These are phyloP conservation scores for Semotilus atromaculatus DNA, from an alignment of 2,797 vertebrate genomes.

Conservation along the genomic window DNA sequence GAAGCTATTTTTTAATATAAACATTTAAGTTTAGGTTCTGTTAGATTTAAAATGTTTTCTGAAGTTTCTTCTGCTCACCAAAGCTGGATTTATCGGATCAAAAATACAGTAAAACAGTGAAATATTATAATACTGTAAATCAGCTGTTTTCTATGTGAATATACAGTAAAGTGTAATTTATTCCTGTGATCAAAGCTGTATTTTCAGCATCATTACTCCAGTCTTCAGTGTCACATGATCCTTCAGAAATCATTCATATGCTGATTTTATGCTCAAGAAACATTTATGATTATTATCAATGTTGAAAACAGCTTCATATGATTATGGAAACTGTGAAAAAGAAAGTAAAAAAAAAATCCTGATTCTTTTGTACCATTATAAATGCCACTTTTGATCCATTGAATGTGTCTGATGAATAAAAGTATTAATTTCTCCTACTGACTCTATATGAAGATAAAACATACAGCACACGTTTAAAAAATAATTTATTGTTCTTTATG, in stretches of 20 bases:
- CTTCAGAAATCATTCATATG: not conserved
- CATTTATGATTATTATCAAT: not conserved
- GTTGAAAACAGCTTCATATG: not conserved
- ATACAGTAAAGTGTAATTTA: not conserved
- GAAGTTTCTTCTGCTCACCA: not conserved
- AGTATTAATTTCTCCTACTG: not conserved
- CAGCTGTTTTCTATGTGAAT: not conserved
- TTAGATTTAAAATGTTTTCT: not conserved
- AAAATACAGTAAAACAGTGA: not conserved
- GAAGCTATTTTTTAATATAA: not conserved
- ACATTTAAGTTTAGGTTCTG: too few species aligned
- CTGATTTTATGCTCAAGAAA: too few species aligned
- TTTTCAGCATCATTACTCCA: not conserved
- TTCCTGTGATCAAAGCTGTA: not conserved
- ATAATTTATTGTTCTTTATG: slow-evolving; percentile 86
- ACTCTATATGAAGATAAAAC: not conserved
- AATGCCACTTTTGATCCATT: not conserved
- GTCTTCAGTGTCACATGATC: slow-evolving; percentile 16
- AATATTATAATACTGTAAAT: not conserved
- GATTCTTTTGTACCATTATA: not conserved
- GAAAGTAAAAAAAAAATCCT: not conserved
- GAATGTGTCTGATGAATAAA: not conserved
- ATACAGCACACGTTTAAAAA: slow-evolving; percentile 71
- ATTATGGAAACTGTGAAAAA: not conserved
- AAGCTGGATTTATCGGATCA: not conserved